Percentiles rank a stretch among this genome's conserved stretches.
phyloP scores from a whole-genome alignment of 2,113 vertebrate genomes.

The Carassius auratus region DNA sequence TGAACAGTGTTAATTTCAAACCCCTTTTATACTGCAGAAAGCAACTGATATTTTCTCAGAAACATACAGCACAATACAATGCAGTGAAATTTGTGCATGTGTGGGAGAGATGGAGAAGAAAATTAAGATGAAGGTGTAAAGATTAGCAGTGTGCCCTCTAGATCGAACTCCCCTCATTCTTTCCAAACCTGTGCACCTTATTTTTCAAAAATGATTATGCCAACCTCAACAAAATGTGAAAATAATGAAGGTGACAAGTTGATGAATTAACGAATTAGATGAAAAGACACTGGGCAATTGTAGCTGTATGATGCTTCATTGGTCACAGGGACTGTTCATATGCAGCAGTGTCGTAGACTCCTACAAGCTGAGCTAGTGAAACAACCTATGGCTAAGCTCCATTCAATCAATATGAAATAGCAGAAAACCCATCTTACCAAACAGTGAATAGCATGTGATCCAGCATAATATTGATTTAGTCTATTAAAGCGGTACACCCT shows the following conservation, averaged over 20 bases:
- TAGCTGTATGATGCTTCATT: slow-evolving; percentile 30
- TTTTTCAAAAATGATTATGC: slow-evolving; percentile 48
- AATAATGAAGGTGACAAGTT: slow-evolving; percentile 53
- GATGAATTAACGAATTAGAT: slow-evolving; percentile 49
- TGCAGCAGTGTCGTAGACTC: background rate
- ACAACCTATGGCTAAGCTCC: slow-evolving; percentile 23
- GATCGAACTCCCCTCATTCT: slow-evolving; percentile 13
- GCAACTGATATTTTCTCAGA: background rate
- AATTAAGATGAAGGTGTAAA: slow-evolving; percentile 31
- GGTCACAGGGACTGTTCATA: slow-evolving; percentile 30
- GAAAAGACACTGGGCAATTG: slow-evolving; percentile 48
- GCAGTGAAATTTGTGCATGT: background rate
- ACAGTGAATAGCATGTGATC: slow-evolving; percentile 38
- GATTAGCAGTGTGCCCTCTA: slow-evolving; percentile 10
- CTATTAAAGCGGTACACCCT: slow-evolving; percentile 40
- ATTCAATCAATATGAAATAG: slow-evolving; percentile 51
- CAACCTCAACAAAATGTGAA: slow-evolving; percentile 35
- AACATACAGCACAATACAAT: background rate
- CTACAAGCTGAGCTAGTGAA: slow-evolving; percentile 27
- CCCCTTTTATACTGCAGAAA: background rate
- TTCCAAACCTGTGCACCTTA: slow-evolving; percentile 26
- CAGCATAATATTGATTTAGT: slow-evolving; percentile 48
- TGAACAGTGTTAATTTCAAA: background rate
- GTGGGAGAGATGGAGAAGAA: slow-evolving; percentile 6
- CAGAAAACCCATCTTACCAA: slow-evolving; percentile 45